A percentile compares a stretch with the other conserved stretches of the same genome.
phyloP scores from a whole-genome alignment of 2,113 vertebrate genomes.

The Bubalus kerabau region DNA sequence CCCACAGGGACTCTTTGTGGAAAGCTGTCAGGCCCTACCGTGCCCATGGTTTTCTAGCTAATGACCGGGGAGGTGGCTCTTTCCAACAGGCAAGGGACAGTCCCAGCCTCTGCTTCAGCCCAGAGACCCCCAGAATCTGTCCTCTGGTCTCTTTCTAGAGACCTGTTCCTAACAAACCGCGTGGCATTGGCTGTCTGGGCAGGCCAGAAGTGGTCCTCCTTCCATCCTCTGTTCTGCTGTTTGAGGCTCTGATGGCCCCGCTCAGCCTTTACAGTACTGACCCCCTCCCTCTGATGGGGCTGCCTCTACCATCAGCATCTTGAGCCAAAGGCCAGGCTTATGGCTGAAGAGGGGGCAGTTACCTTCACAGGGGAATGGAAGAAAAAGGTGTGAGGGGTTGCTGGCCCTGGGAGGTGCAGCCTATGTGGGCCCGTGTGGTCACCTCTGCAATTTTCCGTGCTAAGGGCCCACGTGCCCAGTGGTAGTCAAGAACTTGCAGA shows the following conservation, averaged over 20 bases:
- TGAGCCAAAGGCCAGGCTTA: background rate
- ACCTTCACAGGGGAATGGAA: too few relatives aligned
- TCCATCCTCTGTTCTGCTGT: rapidly evolving
- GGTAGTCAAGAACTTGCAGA: background rate
- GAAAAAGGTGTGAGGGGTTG: background rate
- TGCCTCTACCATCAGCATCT: background rate
- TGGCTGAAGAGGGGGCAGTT: background rate
- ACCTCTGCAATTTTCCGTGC: background rate
- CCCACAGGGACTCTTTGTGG: background rate
- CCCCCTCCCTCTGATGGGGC: background rate
- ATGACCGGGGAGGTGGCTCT: background rate
- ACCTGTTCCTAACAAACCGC: background rate
- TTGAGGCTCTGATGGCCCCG: rapidly evolving
- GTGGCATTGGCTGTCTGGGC: background rate
- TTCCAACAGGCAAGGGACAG: background rate
- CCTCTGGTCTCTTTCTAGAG: background rate
- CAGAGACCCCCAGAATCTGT: background rate
- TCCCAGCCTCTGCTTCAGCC: background rate
- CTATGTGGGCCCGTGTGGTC: background rate
- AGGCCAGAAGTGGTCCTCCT: background rate
- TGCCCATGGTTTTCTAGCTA: background rate
- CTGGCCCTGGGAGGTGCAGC: background rate
- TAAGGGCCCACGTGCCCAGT: background rate
- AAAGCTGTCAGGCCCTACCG: rapidly evolving
- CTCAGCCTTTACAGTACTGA: background rate